phyloP scores from a whole-genome alignment of 2,113 vertebrate genomes.

The Bujurquina vittata region DNA sequence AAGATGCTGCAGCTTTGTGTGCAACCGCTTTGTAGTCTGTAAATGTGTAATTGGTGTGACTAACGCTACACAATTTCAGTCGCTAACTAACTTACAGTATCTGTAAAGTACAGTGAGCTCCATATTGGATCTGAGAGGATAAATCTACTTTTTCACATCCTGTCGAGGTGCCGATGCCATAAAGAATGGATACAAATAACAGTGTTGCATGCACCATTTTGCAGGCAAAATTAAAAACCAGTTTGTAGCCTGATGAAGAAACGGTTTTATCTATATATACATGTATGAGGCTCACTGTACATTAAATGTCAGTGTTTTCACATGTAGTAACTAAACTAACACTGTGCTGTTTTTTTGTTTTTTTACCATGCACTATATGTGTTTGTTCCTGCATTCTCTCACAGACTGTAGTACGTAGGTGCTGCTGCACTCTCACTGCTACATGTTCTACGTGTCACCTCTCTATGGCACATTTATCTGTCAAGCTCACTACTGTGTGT shows the following conservation, averaged over 20 bases:
- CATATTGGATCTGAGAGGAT: slow-evolving; percentile 12
- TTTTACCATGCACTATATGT: slow-evolving; percentile 42
- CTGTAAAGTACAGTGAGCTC: slow-evolving; percentile 65
- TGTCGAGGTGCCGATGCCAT: background rate
- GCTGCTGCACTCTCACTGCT: slow-evolving; percentile 52
- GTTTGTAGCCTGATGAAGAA: background rate
- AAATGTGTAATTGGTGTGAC: slow-evolving; percentile 39
- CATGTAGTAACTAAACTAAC: slow-evolving; percentile 19
- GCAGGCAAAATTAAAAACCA: background rate
- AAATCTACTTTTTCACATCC: background rate
- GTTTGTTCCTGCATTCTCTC: slow-evolving; percentile 48
- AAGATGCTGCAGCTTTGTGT: slow-evolving; percentile 25
- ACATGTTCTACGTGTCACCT: slow-evolving; percentile 40
- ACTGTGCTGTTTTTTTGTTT: background rate
- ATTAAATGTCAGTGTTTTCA: slow-evolving; percentile 8
- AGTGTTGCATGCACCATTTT: background rate
- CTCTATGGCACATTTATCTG: slow-evolving; percentile 52
- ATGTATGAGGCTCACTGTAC: slow-evolving; percentile 66
- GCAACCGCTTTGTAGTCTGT: slow-evolving; percentile 26
- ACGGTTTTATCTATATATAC: background rate
- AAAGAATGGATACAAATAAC: background rate
- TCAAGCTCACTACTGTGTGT: slow-evolving; percentile 46
- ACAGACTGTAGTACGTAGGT: slow-evolving; percentile 48
- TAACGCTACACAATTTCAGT: slow-evolving; percentile 31
- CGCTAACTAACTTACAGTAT: slow-evolving; percentile 34